A percentile compares a stretch with the other conserved stretches of the same genome.
Conservation (phyloP, 1,140 invertebrate genomes). For the Macrosteles quadrilineatus region DNA sequence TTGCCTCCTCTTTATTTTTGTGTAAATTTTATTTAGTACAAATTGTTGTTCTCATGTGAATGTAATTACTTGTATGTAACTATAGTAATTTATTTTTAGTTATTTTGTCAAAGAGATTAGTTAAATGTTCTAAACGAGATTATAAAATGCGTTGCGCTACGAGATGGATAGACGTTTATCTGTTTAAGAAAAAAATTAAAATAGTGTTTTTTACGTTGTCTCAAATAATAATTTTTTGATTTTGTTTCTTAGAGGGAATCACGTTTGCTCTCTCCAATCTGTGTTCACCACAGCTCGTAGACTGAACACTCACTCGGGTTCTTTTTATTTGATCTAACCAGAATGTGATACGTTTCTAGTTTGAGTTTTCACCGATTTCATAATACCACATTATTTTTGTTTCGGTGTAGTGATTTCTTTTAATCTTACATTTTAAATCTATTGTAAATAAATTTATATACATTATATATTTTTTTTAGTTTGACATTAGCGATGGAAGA, state of each 20-base stretch:
- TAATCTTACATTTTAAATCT: conserved; percentile 37
- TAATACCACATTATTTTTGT: conserved; percentile 38
- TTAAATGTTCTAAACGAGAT: no score
- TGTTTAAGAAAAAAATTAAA: no score
- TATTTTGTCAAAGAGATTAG: conserved; percentile 5
- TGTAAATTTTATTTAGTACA: conserved; percentile 14
- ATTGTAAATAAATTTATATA: conserved; percentile 34
- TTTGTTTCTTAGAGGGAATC: no score
- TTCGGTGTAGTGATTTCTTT: conserved; percentile 36
- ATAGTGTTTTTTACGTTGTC: no score
- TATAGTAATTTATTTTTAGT: conserved; percentile 16
- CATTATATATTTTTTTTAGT: conserved; percentile 31
- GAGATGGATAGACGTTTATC: no score
- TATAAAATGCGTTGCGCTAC: no score
- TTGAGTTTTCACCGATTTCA: conserved; percentile 33
- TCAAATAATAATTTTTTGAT: no score
- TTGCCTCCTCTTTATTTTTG: conserved; percentile 6
- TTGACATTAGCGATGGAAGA: conserved; percentile 37
- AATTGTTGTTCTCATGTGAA: conserved; percentile 5
- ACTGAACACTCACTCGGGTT: conserved; percentile 35
- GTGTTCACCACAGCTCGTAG: neutral
- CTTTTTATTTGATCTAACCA: conserved; percentile 41
- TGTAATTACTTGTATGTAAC: neutral
- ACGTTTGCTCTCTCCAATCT: neutral
- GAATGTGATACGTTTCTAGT: conserved; percentile 43